A percentile compares a stretch with the other conserved stretches of the same genome.
Conservation (phyloP, 2,797 vertebrate genomes). For the Selene dorsalis region DNA sequence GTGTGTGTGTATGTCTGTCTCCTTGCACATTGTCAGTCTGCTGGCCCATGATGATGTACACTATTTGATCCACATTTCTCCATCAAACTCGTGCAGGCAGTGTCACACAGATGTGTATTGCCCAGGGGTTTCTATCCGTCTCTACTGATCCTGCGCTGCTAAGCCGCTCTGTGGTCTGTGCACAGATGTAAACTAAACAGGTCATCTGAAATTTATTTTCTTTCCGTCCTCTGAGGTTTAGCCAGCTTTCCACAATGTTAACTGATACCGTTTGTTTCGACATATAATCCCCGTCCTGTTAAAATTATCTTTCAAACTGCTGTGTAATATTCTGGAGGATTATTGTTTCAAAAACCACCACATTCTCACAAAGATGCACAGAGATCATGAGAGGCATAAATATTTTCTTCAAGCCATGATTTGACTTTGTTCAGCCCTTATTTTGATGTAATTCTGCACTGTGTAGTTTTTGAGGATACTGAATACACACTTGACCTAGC, state of each 20-base stretch:
- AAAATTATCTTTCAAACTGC: constrained; percentile 63
- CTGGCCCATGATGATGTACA: constrained; percentile 29
- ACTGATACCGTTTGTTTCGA: constrained; percentile 60
- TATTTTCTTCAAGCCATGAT: constrained; percentile 21
- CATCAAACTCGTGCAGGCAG: constrained; percentile 40
- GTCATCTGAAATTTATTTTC: constrained; percentile 77
- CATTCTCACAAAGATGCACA: background rate
- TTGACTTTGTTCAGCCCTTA: constrained; percentile 14
- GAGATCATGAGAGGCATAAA: constrained; percentile 21
- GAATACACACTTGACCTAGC: background rate
- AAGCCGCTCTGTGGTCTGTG: constrained; percentile 30
- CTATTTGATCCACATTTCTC: constrained; percentile 55
- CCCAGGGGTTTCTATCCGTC: constrained; percentile 43
- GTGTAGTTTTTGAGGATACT: background rate
- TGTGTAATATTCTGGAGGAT: constrained; percentile 72
- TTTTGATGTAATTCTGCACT: constrained; percentile 32
- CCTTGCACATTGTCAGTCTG: constrained; percentile 15
- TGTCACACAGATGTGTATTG: constrained; percentile 64
- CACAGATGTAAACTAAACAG: constrained; percentile 74
- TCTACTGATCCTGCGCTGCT: constrained; percentile 28
- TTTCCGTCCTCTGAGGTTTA: constrained; percentile 61
- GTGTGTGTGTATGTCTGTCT: background rate
- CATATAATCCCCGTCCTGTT: constrained; percentile 69
- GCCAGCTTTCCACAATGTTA: constrained; percentile 40
- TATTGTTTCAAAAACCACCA: constrained; percentile 45